Evolutionary conservation across 2,797 vertebrate genomes (phyloP), one percentile per base, ranked within the genome.

Genomic region (Aeoliscus strigatus): DNA sequence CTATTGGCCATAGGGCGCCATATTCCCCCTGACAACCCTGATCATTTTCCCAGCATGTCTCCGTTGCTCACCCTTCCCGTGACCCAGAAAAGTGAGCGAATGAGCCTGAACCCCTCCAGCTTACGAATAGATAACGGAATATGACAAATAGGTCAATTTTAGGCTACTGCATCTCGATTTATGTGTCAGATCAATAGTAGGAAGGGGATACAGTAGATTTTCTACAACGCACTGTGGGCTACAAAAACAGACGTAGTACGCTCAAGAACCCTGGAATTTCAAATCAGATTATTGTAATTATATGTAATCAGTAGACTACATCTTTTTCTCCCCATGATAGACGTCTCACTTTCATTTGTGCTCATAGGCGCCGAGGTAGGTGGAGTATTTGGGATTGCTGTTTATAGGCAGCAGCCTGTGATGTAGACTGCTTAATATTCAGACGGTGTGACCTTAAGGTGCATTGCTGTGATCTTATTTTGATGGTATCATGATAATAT

Each of bases 101-200:
- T 26, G 16, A 26, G 33, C 15, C 41, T 11, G 15, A 5, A 11
- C 5, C 14, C 54, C 58, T 43, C 26, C 12, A 46, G 56, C 33
- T 28, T 16, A 17, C 37, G 60, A 45, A 35, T 59, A 48, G 55
- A 56, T 45, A 40, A 62, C 29, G 51, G 27, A 49, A 70, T 51
- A 59, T 50, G 52, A 62, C 31, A 41, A 69, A 47, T 50, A 47
- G 75, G 72, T 74, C 66, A 73, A 64, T 75, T 73, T 52, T 50
- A 49, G 66, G 67, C 57, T 51, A 55, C 21, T 28, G 35, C 47
- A 51, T 63, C 43, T 56, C 47, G 30, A 27, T 60, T 59, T 67
- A 60, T 70, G 65, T 77, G 73, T 75, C 69, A 73, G 75, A 83
- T 78, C 76, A 60, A 79, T 81, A 66, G 1, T 58, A n/a, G 31